phyloP scores from a whole-genome alignment of 2,113 vertebrate species.

The Amia ocellicauda region DNA sequence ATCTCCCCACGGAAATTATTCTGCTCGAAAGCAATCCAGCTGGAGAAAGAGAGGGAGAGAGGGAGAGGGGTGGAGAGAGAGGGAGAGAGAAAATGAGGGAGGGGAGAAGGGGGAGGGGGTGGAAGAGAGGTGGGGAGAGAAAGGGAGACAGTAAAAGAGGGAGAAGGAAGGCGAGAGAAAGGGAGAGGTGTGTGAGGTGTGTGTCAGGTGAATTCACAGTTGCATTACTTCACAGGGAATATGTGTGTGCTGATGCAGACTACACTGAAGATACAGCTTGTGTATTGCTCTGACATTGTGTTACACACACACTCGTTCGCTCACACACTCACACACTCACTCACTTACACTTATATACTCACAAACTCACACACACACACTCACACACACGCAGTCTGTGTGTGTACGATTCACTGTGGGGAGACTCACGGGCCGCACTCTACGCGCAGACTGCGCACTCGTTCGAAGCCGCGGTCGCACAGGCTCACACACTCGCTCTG shows the following conservation, averaged over 20 bases:
- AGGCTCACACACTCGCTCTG: conserved; percentile 84
- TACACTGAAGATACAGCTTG: too few species aligned
- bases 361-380: too few species aligned
- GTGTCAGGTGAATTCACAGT: not conserved
- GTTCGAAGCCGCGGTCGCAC: conserved; percentile 79
- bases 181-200: not conserved
- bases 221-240: too few species aligned
- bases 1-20: conserved; percentile 92
- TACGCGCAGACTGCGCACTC: conserved; percentile 86
- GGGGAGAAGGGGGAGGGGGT: conserved; percentile 17
- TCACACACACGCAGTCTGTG: too few species aligned
- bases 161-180: rapidly evolving
- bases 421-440: conserved; percentile 87
- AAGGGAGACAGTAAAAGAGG: not conserved
- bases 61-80: conserved; percentile 21
- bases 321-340: too few species aligned
- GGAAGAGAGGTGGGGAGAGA: not conserved
- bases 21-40: conserved; percentile 92
- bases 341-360: too few species aligned
- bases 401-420: too few species aligned
- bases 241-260: too few species aligned
- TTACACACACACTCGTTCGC: too few species aligned
- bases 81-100: conserved; percentile 23
- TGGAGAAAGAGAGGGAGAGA: conserved; percentile 46
- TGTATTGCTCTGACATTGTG: too few species aligned